A percentile compares a stretch with the other conserved stretches of the same genome.
Evolutionary conservation across 2,113 vertebrate species (phyloP).

Genomic region (Sinosuthora webbiana): DNA sequence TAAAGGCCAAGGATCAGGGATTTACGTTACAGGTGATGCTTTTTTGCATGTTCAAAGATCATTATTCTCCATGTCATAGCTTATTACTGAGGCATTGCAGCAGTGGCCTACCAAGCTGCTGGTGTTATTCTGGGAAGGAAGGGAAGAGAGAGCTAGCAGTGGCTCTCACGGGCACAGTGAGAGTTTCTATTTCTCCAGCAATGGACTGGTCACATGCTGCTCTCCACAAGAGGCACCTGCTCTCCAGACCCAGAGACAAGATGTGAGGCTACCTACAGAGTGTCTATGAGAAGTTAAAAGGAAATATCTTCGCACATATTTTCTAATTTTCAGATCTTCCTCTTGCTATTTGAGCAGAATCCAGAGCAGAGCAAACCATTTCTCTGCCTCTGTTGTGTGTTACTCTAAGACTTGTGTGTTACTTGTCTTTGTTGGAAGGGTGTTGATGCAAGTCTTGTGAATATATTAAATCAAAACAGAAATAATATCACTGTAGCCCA

Average conservation of each 20-base stretch:
- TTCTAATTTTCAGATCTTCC: background rate
- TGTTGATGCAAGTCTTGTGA: background rate
- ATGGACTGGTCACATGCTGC: fast-evolving
- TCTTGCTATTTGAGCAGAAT: background rate
- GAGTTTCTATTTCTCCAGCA: background rate
- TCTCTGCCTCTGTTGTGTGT: fast-evolving
- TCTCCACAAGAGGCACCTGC: fast-evolving
- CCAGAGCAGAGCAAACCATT: background rate
- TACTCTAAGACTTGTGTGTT: background rate
- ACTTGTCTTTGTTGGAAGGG: background rate
- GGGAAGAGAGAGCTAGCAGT: background rate
- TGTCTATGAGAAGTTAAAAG: background rate
- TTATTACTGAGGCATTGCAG: background rate
- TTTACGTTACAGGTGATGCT: background rate
- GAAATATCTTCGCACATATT: fast-evolving
- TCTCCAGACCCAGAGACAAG: background rate
- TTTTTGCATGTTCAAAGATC: background rate
- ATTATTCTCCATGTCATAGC: background rate
- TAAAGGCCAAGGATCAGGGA: background rate
- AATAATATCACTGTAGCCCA: background rate
- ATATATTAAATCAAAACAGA: background rate
- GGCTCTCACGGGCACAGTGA: background rate
- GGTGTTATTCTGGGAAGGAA: background rate
- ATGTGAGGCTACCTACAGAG: background rate
- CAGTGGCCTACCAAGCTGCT: background rate